Evolutionary conservation across 1,140 invertebrate genomes (phyloP).

Genomic region (Brachionus manjavacas): DNA sequence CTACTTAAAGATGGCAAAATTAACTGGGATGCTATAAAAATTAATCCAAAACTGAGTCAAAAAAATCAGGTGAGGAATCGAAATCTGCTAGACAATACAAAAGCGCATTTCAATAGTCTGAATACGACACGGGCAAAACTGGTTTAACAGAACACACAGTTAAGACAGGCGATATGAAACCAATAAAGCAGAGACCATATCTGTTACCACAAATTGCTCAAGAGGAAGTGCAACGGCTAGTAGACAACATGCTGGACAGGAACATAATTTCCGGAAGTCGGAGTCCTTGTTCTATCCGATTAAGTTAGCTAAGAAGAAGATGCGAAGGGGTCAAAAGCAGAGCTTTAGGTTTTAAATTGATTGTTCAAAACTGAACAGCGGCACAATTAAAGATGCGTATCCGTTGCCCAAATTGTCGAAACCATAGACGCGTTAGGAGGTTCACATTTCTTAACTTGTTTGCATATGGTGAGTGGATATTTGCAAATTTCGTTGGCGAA

Average conservation of each 20-base stretch:
- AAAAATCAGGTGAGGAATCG: background rate
- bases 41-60: background rate
- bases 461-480: background rate
- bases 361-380: background rate
- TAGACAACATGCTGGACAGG: background rate
- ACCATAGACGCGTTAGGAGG: background rate
- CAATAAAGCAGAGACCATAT: background rate
- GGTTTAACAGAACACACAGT: background rate
- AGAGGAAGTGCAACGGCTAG: background rate
- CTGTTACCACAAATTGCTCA: background rate
- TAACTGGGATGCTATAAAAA: background rate
- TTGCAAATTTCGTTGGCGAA: background rate
- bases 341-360: background rate
- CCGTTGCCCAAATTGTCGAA: constrained; percentile 4
- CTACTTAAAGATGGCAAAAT: background rate
- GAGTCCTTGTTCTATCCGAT: background rate
- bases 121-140: background rate
- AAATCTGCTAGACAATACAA: background rate
- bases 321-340: background rate
- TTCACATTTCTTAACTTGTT: background rate
- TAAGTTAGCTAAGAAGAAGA: background rate
- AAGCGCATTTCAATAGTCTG: background rate
- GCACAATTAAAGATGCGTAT: background rate
- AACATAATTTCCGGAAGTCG: constrained; percentile 44
- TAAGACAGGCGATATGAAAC: background rate